Evolutionary conservation across 2,113 vertebrate genomes (phyloP), one percentile per base, ranked within the genome.

Genomic region (Salvelinus namaycush): DNA sequence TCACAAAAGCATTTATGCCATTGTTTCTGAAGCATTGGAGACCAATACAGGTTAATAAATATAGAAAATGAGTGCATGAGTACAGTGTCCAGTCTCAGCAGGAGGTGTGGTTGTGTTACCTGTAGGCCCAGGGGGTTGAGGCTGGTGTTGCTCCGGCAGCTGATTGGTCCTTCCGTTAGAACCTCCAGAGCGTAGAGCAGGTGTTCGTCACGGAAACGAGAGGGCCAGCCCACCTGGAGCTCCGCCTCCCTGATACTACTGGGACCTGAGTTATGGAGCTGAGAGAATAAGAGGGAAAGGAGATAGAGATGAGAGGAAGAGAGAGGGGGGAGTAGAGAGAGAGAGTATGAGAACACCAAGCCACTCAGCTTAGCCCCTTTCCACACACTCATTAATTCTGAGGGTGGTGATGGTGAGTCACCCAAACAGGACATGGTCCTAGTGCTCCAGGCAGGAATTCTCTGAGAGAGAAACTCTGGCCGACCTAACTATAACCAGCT

Each of bases 251-350:
- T 91, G 78, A 98, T 93, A 68, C 96, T 91, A 86, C 98, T 98
- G 16, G 97, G 98, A 79, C 98, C 98, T 24, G 92, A 93, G 77
- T 99, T 99, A 83, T 99, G 95, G 62, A 99, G 90, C 98, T 99
- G 87, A 68, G 20, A 24, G 29, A 34, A n/a, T 73, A 16, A 54
- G 4, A 69, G 31, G 54, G 20, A 54, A 27, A 29, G 60, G n/a
- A 78, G 14, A 78, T 79, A 84, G 68, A 86, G 26, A 73, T 5
- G 34, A 48, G n/a, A 16, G 20, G 18, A 16, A 22, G 18, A 22
- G 11, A 14, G 14, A 8, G 26, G 39, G 64, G 73, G 60, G 3
- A 14, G 49, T 80, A 84, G 68, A 86, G 26, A 22, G 18, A 24
- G 11, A 24, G 20, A 14, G 27, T 39, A 51, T 59, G 12, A 16